Conservation (phyloP, 2,113 vertebrate species). For the Oriolus oriolus region DNA sequence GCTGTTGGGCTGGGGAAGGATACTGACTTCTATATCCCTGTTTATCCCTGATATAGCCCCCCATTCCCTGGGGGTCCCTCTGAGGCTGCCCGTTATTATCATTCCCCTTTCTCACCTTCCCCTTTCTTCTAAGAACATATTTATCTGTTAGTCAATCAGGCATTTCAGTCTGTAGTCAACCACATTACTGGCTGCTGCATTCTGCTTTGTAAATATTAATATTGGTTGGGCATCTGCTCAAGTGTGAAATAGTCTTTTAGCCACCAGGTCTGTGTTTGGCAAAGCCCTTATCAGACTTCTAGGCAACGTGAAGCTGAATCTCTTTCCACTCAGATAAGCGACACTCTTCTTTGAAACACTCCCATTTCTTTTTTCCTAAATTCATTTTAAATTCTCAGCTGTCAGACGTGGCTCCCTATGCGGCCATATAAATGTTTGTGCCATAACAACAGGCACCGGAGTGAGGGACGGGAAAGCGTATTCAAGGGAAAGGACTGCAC, state of each 20-base stretch:
- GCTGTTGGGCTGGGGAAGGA: background rate
- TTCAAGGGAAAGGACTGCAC: background rate
- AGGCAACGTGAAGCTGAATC: background rate
- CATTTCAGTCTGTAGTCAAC: background rate
- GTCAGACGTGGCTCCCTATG: background rate
- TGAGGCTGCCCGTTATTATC: background rate
- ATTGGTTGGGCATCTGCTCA: conserved; percentile 5
- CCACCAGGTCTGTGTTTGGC: background rate
- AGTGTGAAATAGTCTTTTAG: conserved; percentile 36
- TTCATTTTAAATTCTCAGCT: background rate
- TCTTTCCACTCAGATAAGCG: background rate
- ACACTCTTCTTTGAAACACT: background rate
- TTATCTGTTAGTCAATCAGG: background rate
- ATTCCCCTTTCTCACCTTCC: background rate
- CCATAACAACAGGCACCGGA: background rate
- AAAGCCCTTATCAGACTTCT: background rate
- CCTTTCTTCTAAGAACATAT: background rate
- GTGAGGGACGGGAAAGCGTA: background rate
- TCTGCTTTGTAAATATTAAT: conserved; percentile 45
- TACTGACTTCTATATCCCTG: background rate
- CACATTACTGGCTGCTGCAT: background rate
- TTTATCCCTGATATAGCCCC: background rate
- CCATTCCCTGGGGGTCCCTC: background rate
- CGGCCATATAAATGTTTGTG: background rate
- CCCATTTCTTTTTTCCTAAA: background rate